Conservation (phyloP, 1,140 invertebrate genomes). For the Battus philenor region DNA sequence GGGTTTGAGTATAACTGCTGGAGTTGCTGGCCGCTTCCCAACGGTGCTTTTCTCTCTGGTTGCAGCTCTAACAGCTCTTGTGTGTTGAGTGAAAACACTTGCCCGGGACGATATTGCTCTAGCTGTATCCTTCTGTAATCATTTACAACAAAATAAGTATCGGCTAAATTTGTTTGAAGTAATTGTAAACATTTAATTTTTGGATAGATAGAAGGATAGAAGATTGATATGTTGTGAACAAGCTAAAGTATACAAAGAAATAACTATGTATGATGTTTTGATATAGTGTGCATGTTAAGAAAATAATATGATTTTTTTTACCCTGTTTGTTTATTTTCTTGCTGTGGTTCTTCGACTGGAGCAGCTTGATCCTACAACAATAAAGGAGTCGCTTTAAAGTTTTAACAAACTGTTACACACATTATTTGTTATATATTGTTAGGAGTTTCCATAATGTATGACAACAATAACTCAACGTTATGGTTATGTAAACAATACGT, state of each 20-base stretch:
- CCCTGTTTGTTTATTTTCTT: slow-evolving; percentile 41
- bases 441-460: too few species aligned
- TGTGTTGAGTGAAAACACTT: slow-evolving; percentile 57
- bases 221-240: too few species aligned
- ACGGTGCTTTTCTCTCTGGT: slow-evolving; percentile 56
- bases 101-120: slow-evolving; percentile 56
- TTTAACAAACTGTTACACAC: too few species aligned
- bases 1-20: slow-evolving; percentile 48
- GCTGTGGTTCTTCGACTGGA: slow-evolving; percentile 56
- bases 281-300: background rate
- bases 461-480: too few species aligned
- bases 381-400: slow-evolving; percentile 10
- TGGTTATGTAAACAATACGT: too few species aligned
- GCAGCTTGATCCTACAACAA: slow-evolving; percentile 46
- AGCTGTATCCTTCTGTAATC: slow-evolving; percentile 28
- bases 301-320: too few species aligned
- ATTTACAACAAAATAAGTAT: too few species aligned
- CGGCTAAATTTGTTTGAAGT: too few species aligned
- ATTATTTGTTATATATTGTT: too few species aligned
- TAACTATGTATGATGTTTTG: background rate
- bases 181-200: too few species aligned
- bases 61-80: slow-evolving; percentile 60
- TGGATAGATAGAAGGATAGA: too few species aligned
- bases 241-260: too few species aligned
- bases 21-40: slow-evolving; percentile 39